Conservation (phyloP, 2,888 invertebrate species). For the Drosophila greeni region DNA sequence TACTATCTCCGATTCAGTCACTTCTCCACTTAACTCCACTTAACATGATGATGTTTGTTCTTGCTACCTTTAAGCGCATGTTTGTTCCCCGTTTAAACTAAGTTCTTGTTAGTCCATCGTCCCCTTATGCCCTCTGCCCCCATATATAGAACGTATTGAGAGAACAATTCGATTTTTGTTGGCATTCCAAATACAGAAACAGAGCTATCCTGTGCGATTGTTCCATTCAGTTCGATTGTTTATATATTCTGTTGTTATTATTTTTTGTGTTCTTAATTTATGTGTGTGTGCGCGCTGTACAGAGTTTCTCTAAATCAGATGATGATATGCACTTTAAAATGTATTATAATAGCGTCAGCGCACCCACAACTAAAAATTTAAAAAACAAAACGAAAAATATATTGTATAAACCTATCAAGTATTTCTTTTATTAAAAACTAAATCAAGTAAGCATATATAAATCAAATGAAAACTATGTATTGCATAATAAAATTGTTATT, state of each 20-base stretch:
- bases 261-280: constrained; percentile 53
- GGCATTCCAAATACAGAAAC: constrained; percentile 57
- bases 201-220: constrained; percentile 27
- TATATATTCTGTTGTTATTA: constrained; percentile 61
- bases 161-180: constrained; percentile 56
- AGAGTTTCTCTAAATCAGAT: constrained; percentile 55
- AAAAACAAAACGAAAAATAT: constrained; percentile 37
- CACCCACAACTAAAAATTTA: constrained; percentile 27
- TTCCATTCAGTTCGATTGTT: constrained; percentile 52
- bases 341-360: constrained; percentile 61
- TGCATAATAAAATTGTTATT: constrained; percentile 59
- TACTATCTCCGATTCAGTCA: constrained; percentile 24
- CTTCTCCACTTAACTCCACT: constrained; percentile 30
- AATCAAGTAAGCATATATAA: constrained; percentile 39
- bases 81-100: constrained; percentile 54
- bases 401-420: constrained; percentile 60
- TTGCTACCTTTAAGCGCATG: constrained; percentile 64
- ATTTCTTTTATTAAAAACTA: constrained; percentile 55
- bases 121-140: constrained; percentile 17
- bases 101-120: constrained; percentile 51
- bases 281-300: constrained; percentile 58
- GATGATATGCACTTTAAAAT: constrained; percentile 45
- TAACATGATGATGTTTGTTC: constrained; percentile 54
- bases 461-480: constrained; percentile 29
- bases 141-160: constrained; percentile 33